These are phyloP conservation scores for Mionectes macconnelli DNA, from an alignment of 2,113 vertebrate species.

Conservation along the genomic window DNA sequence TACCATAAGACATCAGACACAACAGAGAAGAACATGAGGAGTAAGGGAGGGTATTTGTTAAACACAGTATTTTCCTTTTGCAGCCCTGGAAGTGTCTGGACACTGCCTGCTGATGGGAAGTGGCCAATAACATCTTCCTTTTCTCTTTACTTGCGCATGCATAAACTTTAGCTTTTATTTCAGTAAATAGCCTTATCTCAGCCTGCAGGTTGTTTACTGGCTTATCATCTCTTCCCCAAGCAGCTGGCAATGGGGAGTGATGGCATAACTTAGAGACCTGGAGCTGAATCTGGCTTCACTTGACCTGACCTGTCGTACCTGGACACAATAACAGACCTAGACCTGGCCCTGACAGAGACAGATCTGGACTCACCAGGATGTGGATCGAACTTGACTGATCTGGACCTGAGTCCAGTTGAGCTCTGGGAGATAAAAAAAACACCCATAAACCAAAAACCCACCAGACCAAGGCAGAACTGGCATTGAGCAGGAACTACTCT, in stretches of 20 bases:
- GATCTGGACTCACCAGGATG: not conserved
- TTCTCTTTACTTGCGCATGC: not conserved
- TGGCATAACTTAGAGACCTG: not conserved
- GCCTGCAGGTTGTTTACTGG: not conserved
- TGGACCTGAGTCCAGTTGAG: too few relatives aligned
- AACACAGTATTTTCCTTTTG: not conserved
- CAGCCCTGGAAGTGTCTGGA: not conserved
- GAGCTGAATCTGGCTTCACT: not conserved
- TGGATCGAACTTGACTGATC: not conserved
- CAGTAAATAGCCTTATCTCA: not conserved
- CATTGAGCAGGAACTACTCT: not conserved
- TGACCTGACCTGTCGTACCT: not conserved
- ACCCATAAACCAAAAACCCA: not conserved
- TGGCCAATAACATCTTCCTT: not conserved
- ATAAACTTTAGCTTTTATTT: not conserved
- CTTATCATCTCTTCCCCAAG: too few relatives aligned
- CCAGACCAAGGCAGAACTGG: not conserved
- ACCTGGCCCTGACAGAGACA: not conserved
- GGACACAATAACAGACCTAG: not conserved
- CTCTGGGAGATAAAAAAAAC: fast-evolving
- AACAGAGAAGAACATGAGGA: not conserved
- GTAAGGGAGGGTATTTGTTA: not conserved
- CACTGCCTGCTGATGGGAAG: not conserved
- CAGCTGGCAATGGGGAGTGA: not conserved
- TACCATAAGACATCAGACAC: fast-evolving